phyloP scores from a whole-genome alignment of 1,140 invertebrate species.

The Bombus fervidus region DNA sequence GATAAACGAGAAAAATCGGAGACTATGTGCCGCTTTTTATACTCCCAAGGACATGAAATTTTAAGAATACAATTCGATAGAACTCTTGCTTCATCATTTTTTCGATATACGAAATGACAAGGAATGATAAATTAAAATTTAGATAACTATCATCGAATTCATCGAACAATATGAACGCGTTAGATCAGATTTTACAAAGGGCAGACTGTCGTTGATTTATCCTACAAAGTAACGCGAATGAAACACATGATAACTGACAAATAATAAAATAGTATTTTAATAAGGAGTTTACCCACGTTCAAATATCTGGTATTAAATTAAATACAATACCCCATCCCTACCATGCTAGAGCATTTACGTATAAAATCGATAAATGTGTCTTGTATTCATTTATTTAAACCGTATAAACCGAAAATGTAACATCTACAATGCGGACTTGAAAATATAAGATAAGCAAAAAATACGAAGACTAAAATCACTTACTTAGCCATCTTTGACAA shows the following conservation, averaged over 20 bases:
- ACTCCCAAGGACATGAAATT: conserved; percentile 22
- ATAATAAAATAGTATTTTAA: conserved; percentile 37
- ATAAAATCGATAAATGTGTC: conserved; percentile 32
- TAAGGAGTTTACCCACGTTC: conserved; percentile 33
- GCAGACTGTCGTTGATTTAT: conserved; percentile 10
- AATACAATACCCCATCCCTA: neutral
- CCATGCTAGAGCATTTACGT: conserved; percentile 20
- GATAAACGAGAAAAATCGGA: conserved; percentile 20
- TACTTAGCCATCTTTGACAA: neutral
- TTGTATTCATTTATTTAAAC: conserved; percentile 36
- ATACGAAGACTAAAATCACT: conserved; percentile 9
- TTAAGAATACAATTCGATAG: neutral
- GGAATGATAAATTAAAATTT: conserved; percentile 2
- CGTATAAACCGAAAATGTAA: conserved; percentile 20
- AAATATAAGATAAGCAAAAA: conserved; percentile 18
- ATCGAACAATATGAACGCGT: conserved; percentile 13
- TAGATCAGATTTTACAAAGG: conserved; percentile 13
- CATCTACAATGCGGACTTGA: conserved; percentile 5
- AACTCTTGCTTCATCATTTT: conserved; percentile 16
- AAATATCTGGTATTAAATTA: conserved; percentile 32
- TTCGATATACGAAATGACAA: conserved; percentile 1
- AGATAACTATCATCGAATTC: neutral
- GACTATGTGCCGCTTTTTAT: conserved; percentile 57
- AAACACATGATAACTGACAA: conserved; percentile 5
- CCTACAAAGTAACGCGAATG: neutral